Percentiles rank a stretch among this genome's conserved stretches.
Conservation (phyloP, 2,888 invertebrate genomes). For the Ochropacha duplaris region DNA sequence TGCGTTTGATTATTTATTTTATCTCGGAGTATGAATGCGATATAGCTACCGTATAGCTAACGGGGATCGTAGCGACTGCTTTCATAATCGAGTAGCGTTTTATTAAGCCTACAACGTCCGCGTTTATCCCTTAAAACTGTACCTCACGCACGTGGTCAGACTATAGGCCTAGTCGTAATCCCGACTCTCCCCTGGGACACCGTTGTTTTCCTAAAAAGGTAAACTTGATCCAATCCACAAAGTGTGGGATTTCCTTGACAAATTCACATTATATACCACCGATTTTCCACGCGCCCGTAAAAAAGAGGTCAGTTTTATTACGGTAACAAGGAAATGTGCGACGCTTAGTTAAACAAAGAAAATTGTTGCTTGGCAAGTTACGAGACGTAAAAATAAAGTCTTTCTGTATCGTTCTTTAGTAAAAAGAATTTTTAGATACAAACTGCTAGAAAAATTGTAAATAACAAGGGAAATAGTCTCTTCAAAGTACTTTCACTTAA, state of each 20-base stretch:
- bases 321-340: constrained; percentile 52
- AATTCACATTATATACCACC: constrained; percentile 67
- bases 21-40: background rate
- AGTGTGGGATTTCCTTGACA: constrained; percentile 71
- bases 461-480: constrained; percentile 3
- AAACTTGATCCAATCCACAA: constrained; percentile 61
- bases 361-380: constrained; percentile 55
- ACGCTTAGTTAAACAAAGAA: constrained; percentile 72
- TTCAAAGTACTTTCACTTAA: constrained; percentile 2
- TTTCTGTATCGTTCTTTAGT: constrained; percentile 48
- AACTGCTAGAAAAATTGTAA: background rate
- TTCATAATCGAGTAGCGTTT: constrained; percentile 38
- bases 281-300: constrained; percentile 58
- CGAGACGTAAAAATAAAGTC: constrained; percentile 51
- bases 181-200: constrained; percentile 43
- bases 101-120: constrained; percentile 55
- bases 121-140: constrained; percentile 48
- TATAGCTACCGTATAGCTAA: background rate
- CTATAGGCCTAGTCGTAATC: constrained; percentile 47
- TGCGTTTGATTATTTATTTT: background rate
- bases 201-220: constrained; percentile 63
- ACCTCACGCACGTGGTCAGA: constrained; percentile 43
- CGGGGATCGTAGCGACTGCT: background rate
- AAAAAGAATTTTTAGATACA: constrained; percentile 19
- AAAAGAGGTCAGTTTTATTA: constrained; percentile 69